Evolutionary conservation across 1,140 invertebrate species (phyloP).

Genomic region (Drosophila subpulchrella): DNA sequence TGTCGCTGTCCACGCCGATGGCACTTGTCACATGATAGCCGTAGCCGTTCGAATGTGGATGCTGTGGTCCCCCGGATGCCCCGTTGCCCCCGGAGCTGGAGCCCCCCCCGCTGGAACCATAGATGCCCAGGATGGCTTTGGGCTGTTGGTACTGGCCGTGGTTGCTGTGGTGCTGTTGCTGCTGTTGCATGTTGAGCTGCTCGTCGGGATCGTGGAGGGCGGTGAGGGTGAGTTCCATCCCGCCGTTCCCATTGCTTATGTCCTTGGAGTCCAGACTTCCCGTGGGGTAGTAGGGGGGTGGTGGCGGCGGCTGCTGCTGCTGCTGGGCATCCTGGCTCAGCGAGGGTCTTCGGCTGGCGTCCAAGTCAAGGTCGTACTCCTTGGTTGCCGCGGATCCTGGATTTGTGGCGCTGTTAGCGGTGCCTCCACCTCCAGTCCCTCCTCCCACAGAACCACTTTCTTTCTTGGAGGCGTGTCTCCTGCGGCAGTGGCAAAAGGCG

Average conservation of each 20-base stretch:
- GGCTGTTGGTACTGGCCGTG: conserved; percentile 57
- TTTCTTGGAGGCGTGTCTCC: conserved; percentile 68
- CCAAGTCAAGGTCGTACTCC: conserved; percentile 73
- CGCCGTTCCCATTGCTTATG: conserved; percentile 40
- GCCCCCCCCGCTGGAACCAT: conserved; percentile 41
- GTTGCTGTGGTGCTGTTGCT: conserved; percentile 57
- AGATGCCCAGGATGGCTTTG: conserved; percentile 57
- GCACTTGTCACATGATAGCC: conserved; percentile 84
- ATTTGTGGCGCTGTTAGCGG: conserved; percentile 14
- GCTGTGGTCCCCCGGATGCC: conserved; percentile 15
- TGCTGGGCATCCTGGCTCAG: conserved; percentile 40
- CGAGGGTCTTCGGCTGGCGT: conserved; percentile 48
- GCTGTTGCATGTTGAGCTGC: conserved; percentile 78
- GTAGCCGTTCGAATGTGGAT: conserved; percentile 72
- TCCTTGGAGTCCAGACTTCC: conserved; percentile 78
- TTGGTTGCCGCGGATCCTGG: conserved; percentile 40
- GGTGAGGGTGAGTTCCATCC: conserved; percentile 77
- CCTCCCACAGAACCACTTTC: conserved; percentile 28
- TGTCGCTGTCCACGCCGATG: conserved; percentile 79
- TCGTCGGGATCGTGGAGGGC: conserved; percentile 78
- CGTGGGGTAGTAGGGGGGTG: conserved; percentile 77
- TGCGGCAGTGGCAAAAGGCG: conserved; percentile 74
- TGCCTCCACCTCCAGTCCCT: not conserved
- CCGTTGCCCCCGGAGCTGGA: conserved; percentile 22
- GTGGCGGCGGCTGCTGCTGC: conserved; percentile 51